Evolutionary conservation across 1,140 invertebrate genomes (phyloP), one percentile per base, ranked within the genome.

Genomic region (Sarcophaga peregrina): DNA sequence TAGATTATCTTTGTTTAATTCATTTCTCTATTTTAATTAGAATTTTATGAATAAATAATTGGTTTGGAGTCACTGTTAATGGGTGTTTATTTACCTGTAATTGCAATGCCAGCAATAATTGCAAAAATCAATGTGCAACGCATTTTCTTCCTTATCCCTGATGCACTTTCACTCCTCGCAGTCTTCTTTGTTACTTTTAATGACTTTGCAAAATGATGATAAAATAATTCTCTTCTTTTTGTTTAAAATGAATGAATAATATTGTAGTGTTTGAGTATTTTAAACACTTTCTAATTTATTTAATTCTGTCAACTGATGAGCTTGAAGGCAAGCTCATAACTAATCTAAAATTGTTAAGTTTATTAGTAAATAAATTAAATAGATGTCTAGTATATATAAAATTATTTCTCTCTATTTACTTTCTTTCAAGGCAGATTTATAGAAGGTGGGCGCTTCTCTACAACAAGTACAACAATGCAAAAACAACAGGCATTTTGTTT

Each of bases 121-220:
- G 48, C 47, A 50, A 78, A 78, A 25, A 78, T 78, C 75, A 78
- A 78, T 78, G 75, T 20, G 11, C 46, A 78, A 48, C 75, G 75
- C 75, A 78, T 78, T 76, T 76, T 76, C 10, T 46, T 15, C 15
- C 3, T 52, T 78, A 20, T 8, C 6, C 3, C 20, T 25, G n/a
- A 25, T 25, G 52, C 62, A 72, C 62, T 72, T 72, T 72, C 1
- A 37, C 25, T 37, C 4, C 4, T 4, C 25, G n/a, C 62, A 68
- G n/a, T 62, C 8, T 68, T 68, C 17, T 68, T 68, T 52, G 5
- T 68, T 68, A 9, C 25, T 37, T 37, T 37, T 37, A 37, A 37
- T 37, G 25, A 37, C 25, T n/a, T n/a, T 37, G 25, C 25, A 37
- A 37, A 37, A 37, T 37, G 25, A 37, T 37, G 25, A 37, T 37